Base-by-base conservation (phyloP, 2,113 vertebrate genomes). In the Leucopternis melanops region DNA sequence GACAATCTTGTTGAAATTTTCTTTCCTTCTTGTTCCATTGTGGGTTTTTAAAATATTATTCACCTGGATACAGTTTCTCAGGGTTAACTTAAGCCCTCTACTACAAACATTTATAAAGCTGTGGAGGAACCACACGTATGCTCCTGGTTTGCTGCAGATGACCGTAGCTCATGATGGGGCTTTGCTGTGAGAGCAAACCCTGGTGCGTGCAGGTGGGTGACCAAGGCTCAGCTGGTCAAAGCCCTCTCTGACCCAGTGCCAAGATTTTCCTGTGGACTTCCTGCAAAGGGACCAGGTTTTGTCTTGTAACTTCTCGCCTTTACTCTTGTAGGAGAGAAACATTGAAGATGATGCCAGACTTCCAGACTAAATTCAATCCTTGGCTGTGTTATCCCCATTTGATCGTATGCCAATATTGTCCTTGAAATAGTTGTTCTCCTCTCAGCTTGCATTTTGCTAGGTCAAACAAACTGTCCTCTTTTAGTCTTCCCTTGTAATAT, bases 381-480 rank as follows among this genome's bases (percentile, higher is more conserved):
- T 92, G 77, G 67, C 72, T 80, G 32, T 74, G 45, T 45, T 75
- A 59, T 57, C 18, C 38, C 44, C 19, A 22, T 52, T 59, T 72
- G 74, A 85, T 85, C 70, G 67, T 7, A 36, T 69, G 70, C 80
- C 84, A 88, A 54, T 77, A 77, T 47, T 88, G 74, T 42, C 84
- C 84, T 67, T 81, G 63, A 88, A 95, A 72, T 21, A 62, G 52
- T 74, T 72, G 31, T 52, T 83, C 62, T 65, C 49, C 66, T 80
- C 84, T 72, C 80, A 85, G 74, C 58, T 81, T 91, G 45, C 25
- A 10, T 80, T 81, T 88, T 32, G n/a, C 29, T 81, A 52, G 84
- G 84, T 91, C 88, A 88, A 93, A 72, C 88, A 71, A 85, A 47
- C 54, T 61, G 62, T 88, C 80, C 91, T 93, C 84, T 57, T 52